Evolutionary conservation across 2,888 invertebrate species (phyloP), one percentile per base, ranked within the genome.

Genomic region (Lepidocyrtinus sp.): DNA sequence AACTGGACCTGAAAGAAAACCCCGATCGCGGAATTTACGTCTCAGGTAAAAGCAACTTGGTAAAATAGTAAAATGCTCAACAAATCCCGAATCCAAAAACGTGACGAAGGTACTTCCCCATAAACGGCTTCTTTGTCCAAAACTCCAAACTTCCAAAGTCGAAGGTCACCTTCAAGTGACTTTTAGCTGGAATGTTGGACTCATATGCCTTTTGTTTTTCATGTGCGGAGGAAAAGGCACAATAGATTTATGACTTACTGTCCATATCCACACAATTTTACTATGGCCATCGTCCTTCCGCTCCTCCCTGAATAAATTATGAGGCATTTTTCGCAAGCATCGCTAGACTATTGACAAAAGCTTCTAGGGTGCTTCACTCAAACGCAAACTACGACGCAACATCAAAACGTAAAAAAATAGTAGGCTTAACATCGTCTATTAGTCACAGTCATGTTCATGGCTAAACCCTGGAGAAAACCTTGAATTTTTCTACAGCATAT

Each of bases 1-100:
- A 91, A 85, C 88, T 93, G 72, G 93, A 93, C 61, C 89, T 94
- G 26, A 93, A 93, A 87, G 93, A 93, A 87, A 92, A 92, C 86
- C 90, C 91, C 0, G 91, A 92, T 55, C 90, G 90, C 84, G 93
- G 93, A 0, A 92, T 92, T 27, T 93, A 92, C 88, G 92, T 93
- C 0, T 90, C 91, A 83, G 92, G 92, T 89, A 89, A 55, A 25
- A 65, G 63, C 3, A 45, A 9, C 12, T 45, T 9, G 45, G 45
- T 45, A n/a, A n/a, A n/a, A n/a, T n/a, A n/a, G n/a, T n/a, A n/a
- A n/a, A n/a, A n/a, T n/a, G n/a, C n/a, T n/a, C n/a, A n/a, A n/a
- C n/a, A n/a, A n/a, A 36, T 36, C 36, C 36, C 36, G 12, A 7
- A 36, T 36, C 36, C 36, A 36, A 36, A 7, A n/a, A n/a, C n/a